Percentiles rank a stretch among this genome's conserved stretches.
Evolutionary conservation across 2,113 vertebrate species (phyloP).

Genomic region (Aspiorhynchus laticeps): DNA sequence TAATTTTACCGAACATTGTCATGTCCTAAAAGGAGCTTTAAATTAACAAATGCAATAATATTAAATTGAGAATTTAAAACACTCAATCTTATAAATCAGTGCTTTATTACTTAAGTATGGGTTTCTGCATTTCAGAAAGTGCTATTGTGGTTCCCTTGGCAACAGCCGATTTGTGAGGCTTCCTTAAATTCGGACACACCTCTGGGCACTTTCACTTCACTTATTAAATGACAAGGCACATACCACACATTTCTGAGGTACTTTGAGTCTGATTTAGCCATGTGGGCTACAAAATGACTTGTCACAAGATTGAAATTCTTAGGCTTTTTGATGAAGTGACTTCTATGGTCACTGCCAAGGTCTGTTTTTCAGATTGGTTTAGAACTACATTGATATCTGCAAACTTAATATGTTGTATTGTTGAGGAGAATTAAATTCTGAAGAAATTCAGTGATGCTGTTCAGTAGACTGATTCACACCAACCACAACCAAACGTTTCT

Average conservation of each 20-base stretch:
- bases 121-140: not conserved
- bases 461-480: not conserved
- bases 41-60: not conserved
- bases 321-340: slow-evolving; percentile 24
- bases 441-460: not conserved
- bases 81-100: too few relatives aligned
- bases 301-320: slow-evolving; percentile 41
- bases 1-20: not conserved
- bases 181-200: not conserved
- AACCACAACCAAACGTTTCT: not conserved
- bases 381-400: not conserved
- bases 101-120: not conserved
- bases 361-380: not conserved
- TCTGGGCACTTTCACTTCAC: slow-evolving; percentile 45
- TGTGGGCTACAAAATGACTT: not conserved
- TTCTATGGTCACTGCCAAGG: not conserved
- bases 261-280: slow-evolving; percentile 23
- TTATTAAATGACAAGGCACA: slow-evolving; percentile 2
- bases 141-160: not conserved
- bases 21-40: not conserved
- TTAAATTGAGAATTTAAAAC: too few relatives aligned
- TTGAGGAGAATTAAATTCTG: not conserved
- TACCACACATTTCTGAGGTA: slow-evolving; percentile 19
- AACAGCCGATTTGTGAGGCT: not conserved
- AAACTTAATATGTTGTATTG: not conserved